phyloP scores from a whole-genome alignment of 2,113 vertebrate species.

The Tupaia chinensis region DNA sequence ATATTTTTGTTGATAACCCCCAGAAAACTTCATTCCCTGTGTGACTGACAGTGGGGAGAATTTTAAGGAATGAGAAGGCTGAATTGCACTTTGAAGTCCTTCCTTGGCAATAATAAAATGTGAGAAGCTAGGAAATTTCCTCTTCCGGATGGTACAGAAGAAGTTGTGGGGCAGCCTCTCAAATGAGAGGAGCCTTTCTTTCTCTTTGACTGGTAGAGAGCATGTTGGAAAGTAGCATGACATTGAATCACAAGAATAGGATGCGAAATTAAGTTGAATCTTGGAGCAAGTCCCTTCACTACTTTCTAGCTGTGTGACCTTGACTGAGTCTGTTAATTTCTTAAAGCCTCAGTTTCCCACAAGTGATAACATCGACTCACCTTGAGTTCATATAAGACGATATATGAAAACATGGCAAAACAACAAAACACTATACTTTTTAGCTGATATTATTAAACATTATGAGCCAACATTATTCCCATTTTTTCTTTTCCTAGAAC shows the following conservation, averaged over 20 bases:
- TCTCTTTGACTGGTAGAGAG: neutral
- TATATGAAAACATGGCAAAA: conserved; percentile 6
- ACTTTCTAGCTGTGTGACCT: neutral
- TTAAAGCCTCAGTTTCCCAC: neutral
- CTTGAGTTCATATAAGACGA: neutral
- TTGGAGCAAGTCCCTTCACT: neutral
- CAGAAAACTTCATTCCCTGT: neutral
- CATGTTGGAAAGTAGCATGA: neutral
- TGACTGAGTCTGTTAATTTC: neutral
- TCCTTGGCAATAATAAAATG: neutral
- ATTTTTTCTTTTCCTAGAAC: neutral
- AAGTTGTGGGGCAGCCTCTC: neutral
- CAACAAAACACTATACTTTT: neutral
- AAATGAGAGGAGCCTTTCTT: neutral
- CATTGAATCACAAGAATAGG: neutral
- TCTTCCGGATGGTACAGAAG: neutral
- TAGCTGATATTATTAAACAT: neutral
- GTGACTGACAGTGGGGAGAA: neutral
- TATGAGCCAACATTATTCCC: neutral
- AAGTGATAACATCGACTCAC: neutral
- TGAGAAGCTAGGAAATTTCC: neutral
- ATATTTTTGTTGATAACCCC: neutral
- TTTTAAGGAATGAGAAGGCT: neutral
- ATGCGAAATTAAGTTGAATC: neutral
- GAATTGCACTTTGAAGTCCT: neutral